These are phyloP conservation scores for Eira barbara DNA, from an alignment of 2,113 vertebrate genomes.

Conservation along the genomic window DNA sequence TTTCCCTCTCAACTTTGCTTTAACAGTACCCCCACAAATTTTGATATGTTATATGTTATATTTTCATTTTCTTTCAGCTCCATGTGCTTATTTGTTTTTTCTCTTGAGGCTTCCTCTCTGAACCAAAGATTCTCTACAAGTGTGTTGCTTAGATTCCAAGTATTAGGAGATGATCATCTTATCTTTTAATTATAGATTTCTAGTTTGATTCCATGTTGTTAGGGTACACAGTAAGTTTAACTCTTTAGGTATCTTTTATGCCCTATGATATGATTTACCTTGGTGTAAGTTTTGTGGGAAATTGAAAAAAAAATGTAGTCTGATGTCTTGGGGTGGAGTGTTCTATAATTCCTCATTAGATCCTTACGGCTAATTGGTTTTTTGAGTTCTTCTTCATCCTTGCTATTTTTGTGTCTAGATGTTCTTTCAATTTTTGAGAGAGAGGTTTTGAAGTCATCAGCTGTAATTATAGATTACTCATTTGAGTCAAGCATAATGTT, in stretches of 20 bases:
- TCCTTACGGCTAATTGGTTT: background rate
- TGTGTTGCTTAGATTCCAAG: background rate
- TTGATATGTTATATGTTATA: background rate
- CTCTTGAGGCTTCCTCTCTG: background rate
- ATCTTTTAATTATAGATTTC: background rate
- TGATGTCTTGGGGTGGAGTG: background rate
- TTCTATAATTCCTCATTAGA: background rate
- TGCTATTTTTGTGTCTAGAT: background rate
- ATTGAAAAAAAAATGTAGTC: background rate
- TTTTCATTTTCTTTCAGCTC: background rate
- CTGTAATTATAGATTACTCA: background rate
- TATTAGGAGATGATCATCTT: background rate
- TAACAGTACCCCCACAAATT: background rate
- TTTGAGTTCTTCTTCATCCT: background rate
- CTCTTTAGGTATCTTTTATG: background rate
- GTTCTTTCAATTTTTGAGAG: background rate
- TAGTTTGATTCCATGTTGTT: background rate
- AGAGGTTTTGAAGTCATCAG: background rate
- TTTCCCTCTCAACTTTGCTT: background rate
- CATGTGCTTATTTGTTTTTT: background rate
- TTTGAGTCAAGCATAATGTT: background rate
- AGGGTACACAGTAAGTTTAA: background rate
- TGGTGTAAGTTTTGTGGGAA: background rate
- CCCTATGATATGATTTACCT: background rate
- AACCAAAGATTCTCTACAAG: background rate